phyloP scores from a whole-genome alignment of 2,113 vertebrate genomes.

The Octodon degus region DNA sequence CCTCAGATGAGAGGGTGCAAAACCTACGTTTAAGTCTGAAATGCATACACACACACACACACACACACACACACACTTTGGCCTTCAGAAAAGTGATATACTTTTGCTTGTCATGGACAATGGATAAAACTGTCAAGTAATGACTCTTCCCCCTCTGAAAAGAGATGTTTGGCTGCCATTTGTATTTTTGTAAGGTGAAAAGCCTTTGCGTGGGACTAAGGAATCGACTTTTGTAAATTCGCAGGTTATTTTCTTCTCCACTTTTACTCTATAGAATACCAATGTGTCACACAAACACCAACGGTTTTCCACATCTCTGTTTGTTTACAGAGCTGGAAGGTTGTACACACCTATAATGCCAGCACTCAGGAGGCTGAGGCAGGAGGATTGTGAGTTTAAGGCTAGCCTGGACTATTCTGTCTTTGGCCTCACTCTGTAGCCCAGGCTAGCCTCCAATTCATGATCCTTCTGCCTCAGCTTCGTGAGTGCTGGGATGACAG shows the following conservation, averaged over 20 bases:
- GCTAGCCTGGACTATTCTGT: not conserved
- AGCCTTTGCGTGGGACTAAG: not conserved
- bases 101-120: not conserved
- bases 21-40: not conserved
- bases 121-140: not conserved
- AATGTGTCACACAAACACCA: not conserved
- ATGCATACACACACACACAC: no score
- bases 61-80: not conserved
- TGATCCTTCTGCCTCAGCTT: not conserved
- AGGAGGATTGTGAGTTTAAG: not conserved
- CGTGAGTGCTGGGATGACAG: not conserved
- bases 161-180: not conserved
- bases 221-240: constrained; percentile 9
- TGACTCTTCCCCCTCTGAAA: not conserved
- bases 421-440: not conserved
- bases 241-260: constrained; percentile 16
- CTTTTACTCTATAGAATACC: not conserved
- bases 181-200: constrained; percentile 15
- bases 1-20: constrained; percentile 11
- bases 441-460: not conserved
- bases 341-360: not conserved
- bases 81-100: not conserved
- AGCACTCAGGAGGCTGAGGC: not conserved
- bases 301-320: not conserved
- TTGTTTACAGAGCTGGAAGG: not conserved